phyloP scores from a whole-genome alignment of 2,113 vertebrate genomes.

The Elachura formosa region DNA sequence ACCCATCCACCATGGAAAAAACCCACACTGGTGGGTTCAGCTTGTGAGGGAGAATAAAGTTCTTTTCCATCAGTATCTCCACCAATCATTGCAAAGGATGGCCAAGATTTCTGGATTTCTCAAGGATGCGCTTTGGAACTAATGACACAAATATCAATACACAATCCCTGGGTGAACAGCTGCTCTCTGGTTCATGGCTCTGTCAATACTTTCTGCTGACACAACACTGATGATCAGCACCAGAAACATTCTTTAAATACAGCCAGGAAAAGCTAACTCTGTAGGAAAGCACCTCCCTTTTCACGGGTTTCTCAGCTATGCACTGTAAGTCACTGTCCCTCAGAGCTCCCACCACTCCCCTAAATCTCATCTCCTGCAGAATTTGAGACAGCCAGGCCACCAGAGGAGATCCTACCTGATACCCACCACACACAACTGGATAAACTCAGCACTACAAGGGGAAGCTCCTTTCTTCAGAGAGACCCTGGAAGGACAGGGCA shows the following conservation, averaged over 20 bases:
- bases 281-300: not conserved
- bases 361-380: not conserved
- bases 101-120: not conserved
- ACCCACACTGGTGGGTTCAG: not conserved
- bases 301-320: not conserved
- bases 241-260: not conserved
- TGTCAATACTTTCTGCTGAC: not conserved
- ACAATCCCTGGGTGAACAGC: not conserved
- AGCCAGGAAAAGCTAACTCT: not conserved
- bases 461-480: not conserved
- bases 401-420: not conserved
- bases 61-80: too few relatives aligned
- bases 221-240: not conserved
- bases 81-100: not conserved
- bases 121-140: not conserved
- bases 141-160: not conserved
- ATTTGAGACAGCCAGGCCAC: not conserved
- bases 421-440: not conserved
- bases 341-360: fast-evolving
- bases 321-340: not conserved
- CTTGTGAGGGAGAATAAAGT: not conserved
- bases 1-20: not conserved
- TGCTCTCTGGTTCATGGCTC: not conserved
- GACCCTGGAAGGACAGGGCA: fast-evolving
- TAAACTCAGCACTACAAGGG: fast-evolving